A percentile compares a stretch with the other conserved stretches of the same genome.
Evolutionary conservation across 1,140 invertebrate species (phyloP).

Genomic region (Physella acuta): DNA sequence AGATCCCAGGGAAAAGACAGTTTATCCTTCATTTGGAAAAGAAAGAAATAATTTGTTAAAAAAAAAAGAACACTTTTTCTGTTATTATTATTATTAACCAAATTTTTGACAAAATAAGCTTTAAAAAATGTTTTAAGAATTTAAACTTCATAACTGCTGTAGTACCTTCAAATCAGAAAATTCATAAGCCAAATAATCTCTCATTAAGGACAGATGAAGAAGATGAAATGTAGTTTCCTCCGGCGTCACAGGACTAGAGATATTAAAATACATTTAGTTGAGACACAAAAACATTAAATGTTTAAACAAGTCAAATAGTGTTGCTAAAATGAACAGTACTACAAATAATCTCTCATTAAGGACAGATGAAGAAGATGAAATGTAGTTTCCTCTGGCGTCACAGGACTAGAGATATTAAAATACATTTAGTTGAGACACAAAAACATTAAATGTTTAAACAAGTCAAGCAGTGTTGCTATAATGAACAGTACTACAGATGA

Average conservation of each 20-base stretch:
- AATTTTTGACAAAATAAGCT: not conserved
- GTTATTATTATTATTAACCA: not conserved
- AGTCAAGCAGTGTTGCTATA: not conserved
- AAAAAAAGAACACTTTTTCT: no score
- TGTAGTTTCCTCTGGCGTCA: slow-evolving; percentile 82
- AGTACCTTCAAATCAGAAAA: slow-evolving; percentile 74
- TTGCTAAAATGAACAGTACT: not conserved
- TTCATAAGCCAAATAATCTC: slow-evolving; percentile 91
- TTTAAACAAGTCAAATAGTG: not conserved
- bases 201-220: slow-evolving; percentile 84
- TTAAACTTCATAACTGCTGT: not conserved
- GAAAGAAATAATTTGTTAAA: no score
- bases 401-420: slow-evolving; percentile 42
- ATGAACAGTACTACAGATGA: slow-evolving; percentile 67
- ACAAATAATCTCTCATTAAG: slow-evolving; percentile 85
- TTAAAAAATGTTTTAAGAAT: no score
- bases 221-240: slow-evolving; percentile 92
- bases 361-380: slow-evolving; percentile 92
- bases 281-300: not conserved
- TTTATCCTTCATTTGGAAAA: no score
- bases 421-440: not conserved
- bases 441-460: not conserved
- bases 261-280: slow-evolving; percentile 13
- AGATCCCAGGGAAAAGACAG: slow-evolving; percentile 77
- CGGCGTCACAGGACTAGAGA: slow-evolving; percentile 64